Evolutionary conservation across 1,140 invertebrate genomes (phyloP).

Genomic region (Cepaea nemoralis): DNA sequence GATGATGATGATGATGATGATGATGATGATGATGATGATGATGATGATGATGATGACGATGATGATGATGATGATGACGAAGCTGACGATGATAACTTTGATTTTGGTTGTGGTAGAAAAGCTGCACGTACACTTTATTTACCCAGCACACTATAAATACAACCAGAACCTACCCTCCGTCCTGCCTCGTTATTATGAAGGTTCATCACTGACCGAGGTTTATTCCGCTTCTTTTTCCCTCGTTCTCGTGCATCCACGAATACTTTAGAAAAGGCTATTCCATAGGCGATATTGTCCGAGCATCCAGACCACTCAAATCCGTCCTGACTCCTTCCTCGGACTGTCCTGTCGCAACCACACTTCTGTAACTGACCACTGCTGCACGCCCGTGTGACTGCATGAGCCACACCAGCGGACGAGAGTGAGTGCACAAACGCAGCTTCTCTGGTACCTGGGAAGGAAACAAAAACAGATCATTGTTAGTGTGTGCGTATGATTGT

Average conservation of each 20-base stretch:
- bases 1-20: too few species aligned
- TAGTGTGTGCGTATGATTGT: too few species aligned
- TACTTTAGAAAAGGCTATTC: constrained; percentile 74
- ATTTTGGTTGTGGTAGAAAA: too few species aligned
- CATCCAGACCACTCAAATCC: constrained; percentile 74
- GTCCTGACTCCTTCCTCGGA: constrained; percentile 63
- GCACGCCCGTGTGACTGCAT: constrained; percentile 86
- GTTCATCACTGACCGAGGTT: constrained; percentile 90
- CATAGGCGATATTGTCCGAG: constrained; percentile 77
- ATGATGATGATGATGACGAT: too few species aligned
- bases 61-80: too few species aligned
- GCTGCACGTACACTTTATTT: too few species aligned
- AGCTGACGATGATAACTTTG: too few species aligned
- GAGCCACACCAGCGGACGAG: constrained; percentile 86
- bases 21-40: too few species aligned
- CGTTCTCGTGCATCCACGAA: constrained; percentile 75
- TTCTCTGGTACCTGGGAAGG: constrained; percentile 75
- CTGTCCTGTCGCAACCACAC: constrained; percentile 81
- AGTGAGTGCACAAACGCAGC: constrained; percentile 75
- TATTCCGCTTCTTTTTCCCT: constrained; percentile 70
- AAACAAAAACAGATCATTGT: too few species aligned
- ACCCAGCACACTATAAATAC: too few species aligned
- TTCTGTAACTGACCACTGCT: constrained; percentile 85
- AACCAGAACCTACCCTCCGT: constrained; percentile 79
- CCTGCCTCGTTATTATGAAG: constrained; percentile 96